Base-by-base conservation (phyloP, 2,797 vertebrate species). In the Cheirogaleus major region DNA sequence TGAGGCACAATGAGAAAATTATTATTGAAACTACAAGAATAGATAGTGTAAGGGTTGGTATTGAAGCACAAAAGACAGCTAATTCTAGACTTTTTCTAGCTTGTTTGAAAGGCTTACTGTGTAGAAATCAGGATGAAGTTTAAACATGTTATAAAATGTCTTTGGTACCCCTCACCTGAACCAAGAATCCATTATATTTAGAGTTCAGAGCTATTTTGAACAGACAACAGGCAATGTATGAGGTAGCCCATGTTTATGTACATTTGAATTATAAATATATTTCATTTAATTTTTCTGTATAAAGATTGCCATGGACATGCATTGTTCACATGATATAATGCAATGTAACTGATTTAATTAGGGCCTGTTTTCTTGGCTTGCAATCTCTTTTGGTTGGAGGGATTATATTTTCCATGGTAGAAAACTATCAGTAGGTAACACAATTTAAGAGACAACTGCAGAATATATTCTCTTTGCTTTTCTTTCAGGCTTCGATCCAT, bases 331-430 rank as follows among this genome's bases (percentile, higher is more conserved):
- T 95, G 97, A 98, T 98, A 98, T 97, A 98, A 98, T 97, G 97
- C 95, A 98, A 98, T 27, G 2, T 95, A 98, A 92, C 97, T 98
- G 98, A 98, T 98, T 98, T 98, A 98, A 98, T 98, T 98, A 98
- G 95, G 95, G 91, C 95, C 75, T 89, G 94, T 96, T 98, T 97
- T 98, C 96, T 98, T 97, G 95, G 95, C 45, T 97, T 97, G 75
- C 45, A 61, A 11, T 86, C 93, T 92, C 96, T 97, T 96, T 96
- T 2, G 93, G 95, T 96, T 96, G 90, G 92, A 88, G 95, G 97
- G 98, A 98, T 98, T 98, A 96, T 97, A 98, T 98, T 98, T 98
- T 97, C 92, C 69, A 41, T 55, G 85, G 97, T 94, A 98, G 96
- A 98, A 97, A 98, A 95, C 97, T 97, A 97, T 97, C 97, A 98